phyloP scores from a whole-genome alignment of 2,797 vertebrate genomes.

The Channallabes apus region DNA sequence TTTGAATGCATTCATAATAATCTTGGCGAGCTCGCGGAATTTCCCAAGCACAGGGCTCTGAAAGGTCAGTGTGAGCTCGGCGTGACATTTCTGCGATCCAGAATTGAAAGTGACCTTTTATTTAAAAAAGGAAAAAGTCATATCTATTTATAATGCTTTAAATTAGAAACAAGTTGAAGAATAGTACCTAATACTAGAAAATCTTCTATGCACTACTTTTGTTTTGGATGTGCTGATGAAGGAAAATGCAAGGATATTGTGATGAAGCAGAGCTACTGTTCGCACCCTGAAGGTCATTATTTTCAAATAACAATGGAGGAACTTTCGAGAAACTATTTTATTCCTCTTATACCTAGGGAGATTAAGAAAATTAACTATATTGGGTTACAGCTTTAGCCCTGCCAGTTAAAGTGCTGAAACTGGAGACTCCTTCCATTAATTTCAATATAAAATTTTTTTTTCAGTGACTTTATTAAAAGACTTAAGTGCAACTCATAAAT shows the following conservation, averaged over 20 bases:
- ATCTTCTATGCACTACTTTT: background rate
- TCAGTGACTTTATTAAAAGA: background rate
- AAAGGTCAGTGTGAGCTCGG: constrained; percentile 24
- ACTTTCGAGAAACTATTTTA: background rate
- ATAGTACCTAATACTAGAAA: background rate
- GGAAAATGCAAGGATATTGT: background rate
- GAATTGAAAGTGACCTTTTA: constrained; percentile 33
- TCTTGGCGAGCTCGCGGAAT: background rate
- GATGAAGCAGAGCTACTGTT: background rate
- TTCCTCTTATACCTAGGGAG: background rate
- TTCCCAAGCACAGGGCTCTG: background rate
- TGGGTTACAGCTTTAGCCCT: background rate
- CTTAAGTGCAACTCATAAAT: background rate
- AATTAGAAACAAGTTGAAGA: constrained; percentile 4
- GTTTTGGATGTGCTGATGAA: background rate
- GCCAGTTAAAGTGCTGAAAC: background rate
- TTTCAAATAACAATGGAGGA: background rate
- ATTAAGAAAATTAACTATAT: background rate
- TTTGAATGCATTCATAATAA: background rate
- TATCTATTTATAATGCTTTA: constrained; percentile 12
- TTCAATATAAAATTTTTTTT: too few species aligned
- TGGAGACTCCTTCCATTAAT: background rate
- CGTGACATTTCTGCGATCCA: constrained; percentile 11
- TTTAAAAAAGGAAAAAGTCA: constrained; percentile 1
- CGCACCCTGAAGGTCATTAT: background rate